Base-by-base conservation (phyloP, 2,797 vertebrate genomes). In the Perdix hodgsoniae region DNA sequence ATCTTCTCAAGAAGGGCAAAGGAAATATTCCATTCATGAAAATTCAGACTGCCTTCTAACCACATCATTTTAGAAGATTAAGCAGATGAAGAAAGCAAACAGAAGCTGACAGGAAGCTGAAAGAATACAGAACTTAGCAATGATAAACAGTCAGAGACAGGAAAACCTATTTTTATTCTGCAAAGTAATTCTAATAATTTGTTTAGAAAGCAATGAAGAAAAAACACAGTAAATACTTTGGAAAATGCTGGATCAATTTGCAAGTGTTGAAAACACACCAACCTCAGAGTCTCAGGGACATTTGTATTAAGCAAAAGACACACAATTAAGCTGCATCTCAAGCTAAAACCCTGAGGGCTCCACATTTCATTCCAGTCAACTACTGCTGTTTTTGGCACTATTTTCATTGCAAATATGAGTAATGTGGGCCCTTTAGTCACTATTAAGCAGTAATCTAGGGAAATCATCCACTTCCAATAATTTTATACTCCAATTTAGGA, bases 381-480 rank as follows among this genome's bases (percentile, higher is more conserved):
- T 78, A 95, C 96, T 92, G 96, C 97, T 98, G 97, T 9, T 88
- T 93, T 94, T 97, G 97, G 95, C 96, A 97, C 91, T 95, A 92
- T 97, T 97, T 97, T 96, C 96, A 79, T 88, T 95, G 93, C 96
- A 97, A 97, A 97, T 97, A 97, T 97, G 97, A 98, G 95, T 96
- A 94, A 97, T 92, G 94, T 54, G 19, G 90, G 91, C 93, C 93
- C 96, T 96, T 97, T 96, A 97, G 97, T 98, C 96, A 97, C 97
- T 96, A 97, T 97, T 98, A 98, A 97, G 97, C 73, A 94, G 93
- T 96, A 97, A 97, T 97, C 97, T 97, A 95, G 98, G 97, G 97
- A 98, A 98, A 98, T 98, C 97, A 97, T 97, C 93, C 94, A 96
- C 95, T 97, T 96, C 95, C 96, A 97, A 97, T 97, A 97, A 98